Evolutionary conservation across 2,888 invertebrate genomes (phyloP).

Genomic region (Stenoptilia bipunctidactyla): DNA sequence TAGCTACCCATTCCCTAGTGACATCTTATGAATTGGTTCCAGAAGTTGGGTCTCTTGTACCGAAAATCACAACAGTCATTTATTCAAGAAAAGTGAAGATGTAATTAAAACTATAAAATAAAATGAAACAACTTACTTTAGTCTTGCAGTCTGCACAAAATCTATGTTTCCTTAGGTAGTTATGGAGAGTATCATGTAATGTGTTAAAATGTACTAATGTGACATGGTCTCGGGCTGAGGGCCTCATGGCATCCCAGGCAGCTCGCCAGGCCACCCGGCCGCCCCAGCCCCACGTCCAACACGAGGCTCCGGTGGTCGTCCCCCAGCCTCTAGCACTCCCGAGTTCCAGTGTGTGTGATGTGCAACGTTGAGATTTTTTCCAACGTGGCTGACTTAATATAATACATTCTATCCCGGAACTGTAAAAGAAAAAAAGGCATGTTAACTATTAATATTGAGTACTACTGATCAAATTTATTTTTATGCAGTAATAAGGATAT

Average conservation of each 20-base stretch:
- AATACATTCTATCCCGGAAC: conserved; percentile 81
- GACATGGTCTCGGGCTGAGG: conserved; percentile 85
- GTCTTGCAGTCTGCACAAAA: conserved; percentile 95
- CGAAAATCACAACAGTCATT: too few relatives aligned
- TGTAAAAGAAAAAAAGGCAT: too few relatives aligned
- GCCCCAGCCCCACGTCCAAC: conserved; percentile 78
- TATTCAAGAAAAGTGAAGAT: background rate
- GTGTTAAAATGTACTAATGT: conserved; percentile 89
- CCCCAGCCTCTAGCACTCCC: conserved; percentile 81
- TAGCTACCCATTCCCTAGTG: too few relatives aligned
- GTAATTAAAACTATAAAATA: background rate
- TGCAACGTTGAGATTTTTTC: conserved; percentile 91
- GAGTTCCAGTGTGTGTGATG: conserved; percentile 90
- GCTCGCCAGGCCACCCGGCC: conserved; percentile 81
- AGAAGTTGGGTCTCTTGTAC: too few relatives aligned
- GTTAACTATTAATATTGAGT: too few relatives aligned
- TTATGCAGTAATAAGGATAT: too few relatives aligned
- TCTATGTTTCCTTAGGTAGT: conserved; percentile 92
- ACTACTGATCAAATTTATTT: too few relatives aligned
- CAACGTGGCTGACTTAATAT: conserved; percentile 85
- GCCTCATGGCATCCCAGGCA: conserved; percentile 88
- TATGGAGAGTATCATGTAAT: conserved; percentile 87
- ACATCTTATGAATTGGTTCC: too few relatives aligned
- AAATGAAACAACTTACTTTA: conserved; percentile 74
- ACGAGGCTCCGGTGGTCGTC: conserved; percentile 56